These are phyloP conservation scores for Geodia barretti DNA, from an alignment of 37 sponge, comb jelly and placozoan species.

Conservation along the genomic window DNA sequence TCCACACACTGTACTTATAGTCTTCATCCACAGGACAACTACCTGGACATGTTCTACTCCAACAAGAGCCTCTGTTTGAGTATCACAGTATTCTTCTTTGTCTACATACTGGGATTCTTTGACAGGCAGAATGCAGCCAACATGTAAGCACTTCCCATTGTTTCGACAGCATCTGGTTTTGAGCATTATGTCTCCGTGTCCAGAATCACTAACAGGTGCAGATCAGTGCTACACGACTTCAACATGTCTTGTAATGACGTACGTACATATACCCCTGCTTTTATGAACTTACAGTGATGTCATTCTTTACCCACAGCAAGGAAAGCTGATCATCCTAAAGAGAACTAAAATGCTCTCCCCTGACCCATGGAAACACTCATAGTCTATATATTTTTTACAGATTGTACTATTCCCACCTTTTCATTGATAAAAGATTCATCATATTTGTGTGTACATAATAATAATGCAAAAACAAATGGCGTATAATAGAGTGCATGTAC, in stretches of 20 bases:
- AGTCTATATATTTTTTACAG: too few relatives aligned
- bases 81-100: slow-evolving; percentile 25
- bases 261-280: not conserved
- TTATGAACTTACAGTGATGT: not conserved
- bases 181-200: not conserved
- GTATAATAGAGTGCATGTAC: too few relatives aligned
- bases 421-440: too few relatives aligned
- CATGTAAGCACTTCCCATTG: slow-evolving; percentile 33
- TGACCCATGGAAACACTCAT: not conserved
- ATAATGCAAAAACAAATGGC: too few relatives aligned
- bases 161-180: not conserved
- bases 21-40: slow-evolving; percentile 15
- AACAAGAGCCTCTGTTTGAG: slow-evolving; percentile 46
- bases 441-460: too few relatives aligned
- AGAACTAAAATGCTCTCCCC: slow-evolving; percentile 18
- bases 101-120: slow-evolving; percentile 56
- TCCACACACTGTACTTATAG: too few relatives aligned
- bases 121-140: slow-evolving; percentile 61
- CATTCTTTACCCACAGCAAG: slow-evolving; percentile 41
- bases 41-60: slow-evolving; percentile 41
- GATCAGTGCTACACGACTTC: slow-evolving; percentile 67
- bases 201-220: slow-evolving; percentile 65
- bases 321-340: slow-evolving; percentile 74
- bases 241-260: slow-evolving; percentile 93
- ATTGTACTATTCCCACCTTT: too few relatives aligned